Percentiles rank a stretch among this genome's conserved stretches.
Conservation (phyloP, 53 echinoderm and acorn worm species). For the Echinarachnius parma region DNA sequence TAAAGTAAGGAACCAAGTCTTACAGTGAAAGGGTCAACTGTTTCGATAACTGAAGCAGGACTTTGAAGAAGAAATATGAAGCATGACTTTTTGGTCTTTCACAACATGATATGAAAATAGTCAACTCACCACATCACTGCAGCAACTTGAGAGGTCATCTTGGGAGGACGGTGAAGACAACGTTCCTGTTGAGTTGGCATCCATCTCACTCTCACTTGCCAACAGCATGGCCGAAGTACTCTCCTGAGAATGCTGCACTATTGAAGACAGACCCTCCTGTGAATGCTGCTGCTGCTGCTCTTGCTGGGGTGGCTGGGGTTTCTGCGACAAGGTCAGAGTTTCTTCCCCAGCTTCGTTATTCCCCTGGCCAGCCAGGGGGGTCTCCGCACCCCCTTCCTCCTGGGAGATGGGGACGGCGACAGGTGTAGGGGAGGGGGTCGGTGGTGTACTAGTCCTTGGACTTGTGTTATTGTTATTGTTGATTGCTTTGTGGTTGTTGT, state of each 20-base stretch:
- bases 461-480: slow-evolving; percentile 22
- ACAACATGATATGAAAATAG: no score
- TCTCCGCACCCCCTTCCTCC: slow-evolving; percentile 20
- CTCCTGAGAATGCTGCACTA: background rate
- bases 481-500: slow-evolving; percentile 16
- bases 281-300: slow-evolving; percentile 5
- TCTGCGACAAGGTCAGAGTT: no score
- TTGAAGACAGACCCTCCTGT: background rate
- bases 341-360: background rate
- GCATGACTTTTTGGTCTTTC: no score
- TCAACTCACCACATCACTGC: slow-evolving; percentile 85
- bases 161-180: slow-evolving; percentile 74
- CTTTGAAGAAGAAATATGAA: no score
- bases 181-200: slow-evolving; percentile 42
- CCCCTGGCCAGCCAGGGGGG: slow-evolving; percentile 43
- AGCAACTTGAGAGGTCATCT: slow-evolving; percentile 74
- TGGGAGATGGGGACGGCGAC: slow-evolving; percentile 8
- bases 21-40: no score
- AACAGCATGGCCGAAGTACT: slow-evolving; percentile 13
- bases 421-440: background rate
- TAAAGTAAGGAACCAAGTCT: no score
- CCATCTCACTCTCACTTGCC: slow-evolving; percentile 23
- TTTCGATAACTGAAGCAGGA: no score
- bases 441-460: slow-evolving; percentile 35
- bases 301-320: background rate